Evolutionary conservation across 2,797 vertebrate species (phyloP).

Genomic region (Gephyroberyx darwinii): DNA sequence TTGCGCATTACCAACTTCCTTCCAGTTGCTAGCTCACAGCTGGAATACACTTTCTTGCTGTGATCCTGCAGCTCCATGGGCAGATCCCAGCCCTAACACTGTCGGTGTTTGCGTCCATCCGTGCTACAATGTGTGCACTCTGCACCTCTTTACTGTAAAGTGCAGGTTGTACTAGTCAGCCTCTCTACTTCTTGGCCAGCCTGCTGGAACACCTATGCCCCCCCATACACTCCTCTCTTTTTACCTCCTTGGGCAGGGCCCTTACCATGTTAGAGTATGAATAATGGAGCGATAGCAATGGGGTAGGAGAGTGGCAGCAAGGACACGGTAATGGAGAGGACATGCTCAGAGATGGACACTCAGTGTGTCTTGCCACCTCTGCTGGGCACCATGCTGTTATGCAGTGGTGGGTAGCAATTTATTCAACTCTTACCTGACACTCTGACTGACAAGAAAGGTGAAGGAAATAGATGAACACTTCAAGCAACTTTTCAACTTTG

Average conservation of each 20-base stretch:
- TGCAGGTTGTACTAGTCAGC: too few relatives aligned
- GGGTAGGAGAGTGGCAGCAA: slow-evolving; percentile 51
- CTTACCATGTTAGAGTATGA: slow-evolving; percentile 52
- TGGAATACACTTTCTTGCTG: slow-evolving; percentile 34
- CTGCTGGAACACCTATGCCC: slow-evolving; percentile 12
- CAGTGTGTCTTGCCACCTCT: slow-evolving; percentile 31
- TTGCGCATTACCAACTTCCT: not conserved
- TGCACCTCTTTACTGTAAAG: too few relatives aligned
- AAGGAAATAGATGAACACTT: slow-evolving; percentile 36
- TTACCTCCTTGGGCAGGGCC: slow-evolving; percentile 51
- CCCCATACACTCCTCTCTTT: slow-evolving; percentile 29
- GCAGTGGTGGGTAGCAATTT: slow-evolving; percentile 37
- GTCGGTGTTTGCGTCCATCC: slow-evolving; percentile 24
- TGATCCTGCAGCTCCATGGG: slow-evolving; percentile 22
- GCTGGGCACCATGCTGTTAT: slow-evolving; percentile 43
- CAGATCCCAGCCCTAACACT: slow-evolving; percentile 9
- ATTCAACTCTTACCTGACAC: slow-evolving; percentile 26
- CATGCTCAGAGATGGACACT: slow-evolving; percentile 40
- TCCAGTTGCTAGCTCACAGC: slow-evolving; percentile 17
- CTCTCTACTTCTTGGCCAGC: too few relatives aligned
- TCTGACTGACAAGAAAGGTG: slow-evolving; percentile 46
- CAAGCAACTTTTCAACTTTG: slow-evolving; percentile 13
- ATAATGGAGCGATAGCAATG: slow-evolving; percentile 64
- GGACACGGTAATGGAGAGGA: slow-evolving; percentile 62
- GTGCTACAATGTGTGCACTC: slow-evolving; percentile 29